Evolutionary conservation across 1,140 invertebrate species (phyloP).

Genomic region (Macrobrachium nipponense): DNA sequence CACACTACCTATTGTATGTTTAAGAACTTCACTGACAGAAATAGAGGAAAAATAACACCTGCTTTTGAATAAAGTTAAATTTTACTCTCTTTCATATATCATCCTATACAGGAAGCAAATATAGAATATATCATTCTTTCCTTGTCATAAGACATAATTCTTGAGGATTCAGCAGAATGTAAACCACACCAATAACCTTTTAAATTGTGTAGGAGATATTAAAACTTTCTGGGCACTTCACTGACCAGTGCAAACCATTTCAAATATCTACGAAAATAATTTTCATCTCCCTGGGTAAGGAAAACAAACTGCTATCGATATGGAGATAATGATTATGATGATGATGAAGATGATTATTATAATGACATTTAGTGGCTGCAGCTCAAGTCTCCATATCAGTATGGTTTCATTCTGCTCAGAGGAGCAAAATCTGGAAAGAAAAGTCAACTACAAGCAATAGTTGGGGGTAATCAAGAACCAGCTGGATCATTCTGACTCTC

Average conservation of each 20-base stretch:
- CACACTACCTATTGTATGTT: neutral
- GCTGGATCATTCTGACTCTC: too few relatives aligned
- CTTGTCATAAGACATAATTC: neutral
- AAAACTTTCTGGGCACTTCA: neutral
- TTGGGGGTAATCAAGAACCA: neutral
- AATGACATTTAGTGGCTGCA: neutral
- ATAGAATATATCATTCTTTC: conserved; percentile 6
- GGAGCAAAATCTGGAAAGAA: conserved; percentile 16
- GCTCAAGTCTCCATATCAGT: conserved; percentile 6
- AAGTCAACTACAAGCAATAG: neutral
- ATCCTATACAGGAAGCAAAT: conserved; percentile 16
- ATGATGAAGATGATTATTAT: neutral
- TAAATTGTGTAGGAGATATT: neutral
- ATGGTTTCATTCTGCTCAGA: conserved; percentile 36
- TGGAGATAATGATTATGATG: neutral
- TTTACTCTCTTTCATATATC: neutral
- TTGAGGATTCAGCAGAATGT: neutral
- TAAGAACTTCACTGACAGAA: too few relatives aligned
- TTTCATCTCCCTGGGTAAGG: too few relatives aligned
- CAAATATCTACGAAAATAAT: neutral
- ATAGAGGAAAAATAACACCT: too few relatives aligned
- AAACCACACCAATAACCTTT: conserved; percentile 24
- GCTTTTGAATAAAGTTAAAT: too few relatives aligned
- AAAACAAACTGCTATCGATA: neutral
- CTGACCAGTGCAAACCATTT: neutral